These are phyloP conservation scores for Dipodomys merriami DNA, from an alignment of 2,113 vertebrate species.

Conservation along the genomic window DNA sequence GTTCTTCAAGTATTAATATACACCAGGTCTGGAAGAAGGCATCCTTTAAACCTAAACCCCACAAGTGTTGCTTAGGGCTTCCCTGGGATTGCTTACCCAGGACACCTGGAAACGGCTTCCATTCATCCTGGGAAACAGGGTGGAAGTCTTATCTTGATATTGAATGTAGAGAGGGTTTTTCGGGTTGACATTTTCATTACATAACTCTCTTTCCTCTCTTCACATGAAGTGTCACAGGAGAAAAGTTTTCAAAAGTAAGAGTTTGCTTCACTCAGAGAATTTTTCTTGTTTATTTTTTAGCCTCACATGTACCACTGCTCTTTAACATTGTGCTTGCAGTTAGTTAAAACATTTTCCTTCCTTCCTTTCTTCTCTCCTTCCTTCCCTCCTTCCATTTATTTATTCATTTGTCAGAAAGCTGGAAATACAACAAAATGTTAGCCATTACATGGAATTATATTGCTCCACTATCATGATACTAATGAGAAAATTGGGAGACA, in stretches of 20 bases:
- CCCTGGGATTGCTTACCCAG: neutral
- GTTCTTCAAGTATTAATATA: slow-evolving; percentile 17
- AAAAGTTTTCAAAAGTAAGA: slow-evolving; percentile 54
- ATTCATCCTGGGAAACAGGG: neutral
- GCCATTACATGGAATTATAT: neutral
- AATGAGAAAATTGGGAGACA: neutral
- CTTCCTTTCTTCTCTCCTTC: neutral
- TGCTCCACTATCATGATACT: neutral
- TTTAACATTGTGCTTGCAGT: no score
- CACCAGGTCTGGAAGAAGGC: neutral
- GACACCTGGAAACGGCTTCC: neutral
- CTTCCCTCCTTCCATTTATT: no score
- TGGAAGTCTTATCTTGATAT: slow-evolving; percentile 38
- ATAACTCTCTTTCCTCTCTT: neutral
- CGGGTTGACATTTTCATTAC: neutral
- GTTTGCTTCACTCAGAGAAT: slow-evolving; percentile 13
- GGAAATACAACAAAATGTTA: slow-evolving; percentile 33
- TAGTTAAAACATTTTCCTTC: no score
- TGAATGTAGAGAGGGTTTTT: slow-evolving; percentile 2
- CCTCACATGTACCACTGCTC: no score
- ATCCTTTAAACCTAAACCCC: neutral
- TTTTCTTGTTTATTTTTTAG: neutral
- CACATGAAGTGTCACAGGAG: slow-evolving; percentile 10
- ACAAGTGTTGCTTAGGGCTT: neutral
- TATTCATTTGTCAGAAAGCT: neutral